Evolutionary conservation across 1,140 invertebrate genomes (phyloP).

Genomic region (Leptinotarsa undecemlineata): DNA sequence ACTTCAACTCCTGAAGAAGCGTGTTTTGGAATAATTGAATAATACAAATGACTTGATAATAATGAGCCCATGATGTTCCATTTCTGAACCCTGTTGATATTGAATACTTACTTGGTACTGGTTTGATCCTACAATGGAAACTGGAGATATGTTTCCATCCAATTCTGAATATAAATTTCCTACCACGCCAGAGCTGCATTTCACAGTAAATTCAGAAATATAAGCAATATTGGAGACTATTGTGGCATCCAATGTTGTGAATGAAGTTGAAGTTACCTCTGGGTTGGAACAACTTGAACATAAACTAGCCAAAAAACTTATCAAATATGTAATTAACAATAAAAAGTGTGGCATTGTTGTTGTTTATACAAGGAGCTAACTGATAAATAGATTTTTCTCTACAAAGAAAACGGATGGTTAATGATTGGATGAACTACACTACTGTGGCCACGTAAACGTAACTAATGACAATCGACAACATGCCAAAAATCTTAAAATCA

Average conservation of each 20-base stretch:
- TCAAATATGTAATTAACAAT: not conserved
- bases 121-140: constrained; percentile 73
- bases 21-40: too few species aligned
- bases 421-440: too few species aligned
- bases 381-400: too few species aligned
- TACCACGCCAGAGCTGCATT: constrained; percentile 66
- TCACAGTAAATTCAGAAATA: constrained; percentile 74
- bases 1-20: too few species aligned
- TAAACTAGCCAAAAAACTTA: not conserved
- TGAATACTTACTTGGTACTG: constrained; percentile 72
- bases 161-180: constrained; percentile 85
- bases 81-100: too few species aligned
- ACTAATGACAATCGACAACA: too few species aligned
- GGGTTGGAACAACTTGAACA: constrained; percentile 61
- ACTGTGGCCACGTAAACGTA: too few species aligned
- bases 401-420: too few species aligned
- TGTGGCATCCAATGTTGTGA: constrained; percentile 89
- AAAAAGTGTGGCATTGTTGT: not conserved
- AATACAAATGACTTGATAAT: too few species aligned
- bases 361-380: not conserved
- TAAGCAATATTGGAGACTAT: constrained; percentile 82
- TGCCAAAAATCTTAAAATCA: too few species aligned
- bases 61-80: not conserved
- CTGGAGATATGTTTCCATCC: constrained; percentile 77
- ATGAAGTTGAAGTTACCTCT: constrained; percentile 69